These are phyloP conservation scores for Sphaeramia orbicularis DNA, from an alignment of 2,797 vertebrate species.

Conservation along the genomic window DNA sequence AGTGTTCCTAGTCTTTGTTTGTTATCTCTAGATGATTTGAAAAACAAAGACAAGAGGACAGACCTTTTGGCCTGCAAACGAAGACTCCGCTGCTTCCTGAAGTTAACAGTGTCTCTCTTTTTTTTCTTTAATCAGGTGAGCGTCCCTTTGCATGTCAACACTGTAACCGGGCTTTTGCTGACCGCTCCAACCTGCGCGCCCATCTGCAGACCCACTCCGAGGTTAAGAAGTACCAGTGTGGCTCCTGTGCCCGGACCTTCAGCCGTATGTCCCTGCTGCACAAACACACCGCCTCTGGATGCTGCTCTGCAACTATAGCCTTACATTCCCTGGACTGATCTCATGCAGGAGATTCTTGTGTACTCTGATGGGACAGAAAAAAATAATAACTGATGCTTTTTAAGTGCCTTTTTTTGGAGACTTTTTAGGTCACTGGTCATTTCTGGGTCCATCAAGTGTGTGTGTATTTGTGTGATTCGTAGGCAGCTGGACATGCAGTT, in stretches of 20 bases:
- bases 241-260: conserved; percentile 94
- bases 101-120: too few species aligned
- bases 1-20: conserved; percentile 39
- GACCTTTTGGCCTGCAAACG: too few species aligned
- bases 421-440: conserved; percentile 23
- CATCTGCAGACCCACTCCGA: conserved; percentile 98
- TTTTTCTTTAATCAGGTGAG: conserved; percentile 64
- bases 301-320: conserved; percentile 81
- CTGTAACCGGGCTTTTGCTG: conserved; percentile 96
- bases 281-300: conserved; percentile 93
- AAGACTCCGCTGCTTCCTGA: too few species aligned
- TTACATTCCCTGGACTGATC: conserved; percentile 40
- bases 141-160: conserved; percentile 89
- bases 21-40: conserved; percentile 17
- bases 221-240: conserved; percentile 98
- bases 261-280: conserved; percentile 98
- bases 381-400: conserved; percentile 25
- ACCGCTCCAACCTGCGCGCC: conserved; percentile 97
- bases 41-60: too few species aligned
- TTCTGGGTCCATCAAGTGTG: conserved; percentile 31
- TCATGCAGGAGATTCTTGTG: too few species aligned
- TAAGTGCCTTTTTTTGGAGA: conserved; percentile 69
- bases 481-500: conserved; percentile 80
- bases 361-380: neutral
- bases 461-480: conserved; percentile 46